Base-by-base conservation (phyloP, 2,797 vertebrate species). In the Sciaenops ocellatus region DNA sequence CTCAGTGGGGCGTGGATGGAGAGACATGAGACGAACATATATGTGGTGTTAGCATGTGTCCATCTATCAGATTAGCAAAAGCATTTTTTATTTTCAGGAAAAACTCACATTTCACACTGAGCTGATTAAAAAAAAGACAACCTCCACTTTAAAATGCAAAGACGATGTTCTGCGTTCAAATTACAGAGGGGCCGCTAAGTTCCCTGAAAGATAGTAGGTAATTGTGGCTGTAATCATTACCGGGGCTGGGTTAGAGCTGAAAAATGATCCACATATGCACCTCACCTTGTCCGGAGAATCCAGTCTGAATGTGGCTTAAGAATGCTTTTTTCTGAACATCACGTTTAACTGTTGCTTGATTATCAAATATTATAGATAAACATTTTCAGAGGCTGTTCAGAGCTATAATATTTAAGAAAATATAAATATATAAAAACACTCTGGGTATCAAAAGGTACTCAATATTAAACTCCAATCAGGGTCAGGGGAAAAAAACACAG, bases 181-280 rank as follows among this genome's bases (percentile, higher is more conserved):
- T 24, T 42, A 73, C 28, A 69, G 6, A 6, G 42, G 10, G 1
- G 22, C 38, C 34, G 0, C 7, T 7, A 48, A n/a, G 18, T 63
- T 44, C 5, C 2, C 41, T 1, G 15, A 44, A 62, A 42, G 48
- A 48, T n/a, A 16, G 41, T 3, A 2, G 16, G n/a, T 62, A 51
- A 59, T 64, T 69, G 51, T 0, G 1, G 42, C 50, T 57, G 38
- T 74, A 61, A 73, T 62, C 74, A 59, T 69, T 18, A 74, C 44
- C 24, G 16, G 3, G 41, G 17, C 22, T 44, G 24, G 1, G 26
- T 5, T 6, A 24, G 17, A 3, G 28, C 17, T 54, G n/a, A 47
- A 46, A 34, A 22, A 69, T 54, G 5, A 22, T 8, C 41, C 51
- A 51, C 24, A 50, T 28, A 54, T 3, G 2, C 18, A 38, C 28